A percentile compares a stretch with the other conserved stretches of the same genome.
phyloP scores from a whole-genome alignment of 2,888 invertebrate species.

The Tryphoninae sp. region DNA sequence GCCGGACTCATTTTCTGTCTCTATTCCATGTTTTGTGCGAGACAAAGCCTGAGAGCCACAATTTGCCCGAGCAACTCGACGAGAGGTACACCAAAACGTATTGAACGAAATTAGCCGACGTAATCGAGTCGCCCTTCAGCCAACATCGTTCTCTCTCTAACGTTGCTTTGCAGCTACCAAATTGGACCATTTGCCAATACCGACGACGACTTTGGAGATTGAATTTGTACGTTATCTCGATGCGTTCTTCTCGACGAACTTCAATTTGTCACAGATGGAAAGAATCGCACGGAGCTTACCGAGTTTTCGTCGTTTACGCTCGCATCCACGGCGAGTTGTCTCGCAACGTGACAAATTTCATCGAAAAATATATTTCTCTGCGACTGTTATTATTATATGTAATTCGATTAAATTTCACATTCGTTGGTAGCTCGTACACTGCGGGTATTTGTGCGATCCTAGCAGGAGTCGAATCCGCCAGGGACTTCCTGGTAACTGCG shows the following conservation, averaged over 20 bases:
- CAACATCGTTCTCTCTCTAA: slow-evolving; percentile 37
- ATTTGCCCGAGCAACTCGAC: slow-evolving; percentile 62
- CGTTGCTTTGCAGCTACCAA: slow-evolving; percentile 12
- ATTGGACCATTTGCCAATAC: slow-evolving; percentile 43
- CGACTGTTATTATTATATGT: neutral
- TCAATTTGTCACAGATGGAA: slow-evolving; percentile 39
- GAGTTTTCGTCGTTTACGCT: slow-evolving; percentile 3
- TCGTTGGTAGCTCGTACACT: slow-evolving; percentile 42
- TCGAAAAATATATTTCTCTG: neutral
- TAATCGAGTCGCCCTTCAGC: slow-evolving; percentile 64
- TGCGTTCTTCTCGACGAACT: slow-evolving; percentile 21
- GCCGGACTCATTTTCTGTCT: slow-evolving; percentile 11
- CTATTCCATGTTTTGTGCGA: slow-evolving; percentile 28
- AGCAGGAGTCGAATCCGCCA: slow-evolving; percentile 24
- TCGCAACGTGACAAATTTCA: slow-evolving; percentile 20
- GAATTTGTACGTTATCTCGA: slow-evolving; percentile 47
- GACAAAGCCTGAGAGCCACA: slow-evolving; percentile 56
- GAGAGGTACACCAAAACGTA: slow-evolving; percentile 47
- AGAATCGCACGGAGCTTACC: neutral
- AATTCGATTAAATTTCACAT: slow-evolving; percentile 67
- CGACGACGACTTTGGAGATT: slow-evolving; percentile 53
- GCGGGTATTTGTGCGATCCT: slow-evolving; percentile 25
- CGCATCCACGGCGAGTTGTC: slow-evolving; percentile 20
- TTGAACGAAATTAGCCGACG: slow-evolving; percentile 67
- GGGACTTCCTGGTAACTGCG: slow-evolving; percentile 56